Conservation (phyloP, 2,113 vertebrate species). For the Pogonocichla stellata region DNA sequence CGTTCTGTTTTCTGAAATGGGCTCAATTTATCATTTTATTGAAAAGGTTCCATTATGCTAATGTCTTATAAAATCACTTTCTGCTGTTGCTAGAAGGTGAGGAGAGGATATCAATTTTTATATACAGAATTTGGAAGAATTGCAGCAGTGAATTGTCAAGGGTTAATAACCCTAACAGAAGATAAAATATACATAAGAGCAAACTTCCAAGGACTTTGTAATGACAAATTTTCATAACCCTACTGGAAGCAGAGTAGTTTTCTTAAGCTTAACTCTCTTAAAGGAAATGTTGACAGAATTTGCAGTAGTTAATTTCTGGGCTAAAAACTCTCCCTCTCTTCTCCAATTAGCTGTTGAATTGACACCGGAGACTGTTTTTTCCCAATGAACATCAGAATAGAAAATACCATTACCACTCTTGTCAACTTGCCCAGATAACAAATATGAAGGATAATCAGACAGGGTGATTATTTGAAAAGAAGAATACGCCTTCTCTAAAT, state of each 20-base stretch:
- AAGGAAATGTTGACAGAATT: not conserved
- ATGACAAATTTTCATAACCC: not conserved
- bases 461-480: not conserved
- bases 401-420: not conserved
- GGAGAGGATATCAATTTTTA: constrained; percentile 64
- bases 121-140: constrained; percentile 28
- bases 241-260: not conserved
- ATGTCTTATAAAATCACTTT: constrained; percentile 75
- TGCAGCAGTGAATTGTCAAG: constrained; percentile 29
- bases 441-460: not conserved
- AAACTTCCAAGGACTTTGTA: constrained; percentile 55
- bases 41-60: constrained; percentile 85
- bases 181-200: not conserved
- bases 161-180: constrained; percentile 59
- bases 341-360: not conserved
- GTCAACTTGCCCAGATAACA: not conserved
- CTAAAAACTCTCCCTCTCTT: not conserved
- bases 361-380: not conserved
- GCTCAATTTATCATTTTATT: constrained; percentile 81
- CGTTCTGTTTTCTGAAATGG: constrained; percentile 77
- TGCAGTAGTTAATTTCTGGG: not conserved
- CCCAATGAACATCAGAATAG: not conserved
- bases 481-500: not conserved
- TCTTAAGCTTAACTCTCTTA: not conserved
- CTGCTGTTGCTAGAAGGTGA: constrained; percentile 70